These are phyloP conservation scores for Creontiades dilutus DNA, from an alignment of 2,888 invertebrate species.

Conservation along the genomic window DNA sequence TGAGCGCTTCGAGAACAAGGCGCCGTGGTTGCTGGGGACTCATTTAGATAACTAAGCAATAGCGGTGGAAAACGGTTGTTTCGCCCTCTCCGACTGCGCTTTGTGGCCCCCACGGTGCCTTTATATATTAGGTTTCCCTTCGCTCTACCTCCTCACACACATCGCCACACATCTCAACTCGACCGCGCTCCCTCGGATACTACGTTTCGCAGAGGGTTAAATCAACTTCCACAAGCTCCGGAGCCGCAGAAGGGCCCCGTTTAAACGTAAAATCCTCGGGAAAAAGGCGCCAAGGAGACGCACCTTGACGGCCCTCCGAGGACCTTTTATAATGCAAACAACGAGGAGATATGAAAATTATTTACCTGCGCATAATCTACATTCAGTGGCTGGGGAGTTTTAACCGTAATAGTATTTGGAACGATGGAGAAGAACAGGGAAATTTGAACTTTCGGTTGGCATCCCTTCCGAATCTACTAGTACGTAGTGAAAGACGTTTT, in stretches of 20 bases:
- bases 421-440: too few species aligned
- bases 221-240: background rate
- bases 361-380: too few species aligned
- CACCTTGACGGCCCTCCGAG: too few species aligned
- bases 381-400: too few species aligned
- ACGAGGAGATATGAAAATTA: too few species aligned
- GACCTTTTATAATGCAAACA: too few species aligned
- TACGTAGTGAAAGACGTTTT: too few species aligned
- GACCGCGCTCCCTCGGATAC: background rate
- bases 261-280: background rate
- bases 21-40: conserved; percentile 60
- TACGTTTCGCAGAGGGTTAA: conserved; percentile 2
- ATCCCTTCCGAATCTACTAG: too few species aligned
- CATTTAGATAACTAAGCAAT: conserved; percentile 68
- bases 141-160: background rate
- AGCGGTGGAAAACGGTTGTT: conserved; percentile 53
- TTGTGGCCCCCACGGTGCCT: conserved; percentile 54
- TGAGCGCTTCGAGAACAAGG: conserved; percentile 30
- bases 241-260: background rate
- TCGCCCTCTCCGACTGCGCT: conserved; percentile 41
- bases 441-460: too few species aligned
- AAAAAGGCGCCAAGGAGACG: too few species aligned
- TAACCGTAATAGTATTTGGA: too few species aligned
- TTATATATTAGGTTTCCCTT: conserved; percentile 54
- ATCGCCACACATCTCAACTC: background rate